Percentiles rank a stretch among this genome's conserved stretches.
These are phyloP conservation scores for Marmota monax DNA, from an alignment of 2,113 vertebrate species.

Conservation along the genomic window DNA sequence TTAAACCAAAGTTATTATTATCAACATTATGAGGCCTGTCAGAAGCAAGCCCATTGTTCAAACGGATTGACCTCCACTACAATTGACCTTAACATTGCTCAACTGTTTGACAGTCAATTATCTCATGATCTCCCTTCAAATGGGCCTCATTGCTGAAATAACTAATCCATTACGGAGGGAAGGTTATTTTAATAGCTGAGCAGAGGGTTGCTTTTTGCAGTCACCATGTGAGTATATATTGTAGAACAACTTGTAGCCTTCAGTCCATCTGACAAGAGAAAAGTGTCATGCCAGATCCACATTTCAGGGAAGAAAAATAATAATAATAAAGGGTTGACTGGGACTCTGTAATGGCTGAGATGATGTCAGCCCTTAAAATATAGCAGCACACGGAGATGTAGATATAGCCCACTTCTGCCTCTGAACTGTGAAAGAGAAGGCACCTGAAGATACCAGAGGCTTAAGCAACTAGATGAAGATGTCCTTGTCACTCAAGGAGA, in stretches of 20 bases:
- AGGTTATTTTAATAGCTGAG: conserved; percentile 85
- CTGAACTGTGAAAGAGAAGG: not conserved
- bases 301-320: not conserved
- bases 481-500: not conserved
- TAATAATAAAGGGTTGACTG: not conserved
- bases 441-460: not conserved
- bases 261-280: conserved; percentile 53
- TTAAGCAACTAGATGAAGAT: not conserved
- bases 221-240: conserved; percentile 56
- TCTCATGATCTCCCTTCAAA: conserved; percentile 87
- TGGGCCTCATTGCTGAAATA: conserved; percentile 85
- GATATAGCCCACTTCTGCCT: not conserved
- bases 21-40: conserved; percentile 86
- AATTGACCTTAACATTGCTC: conserved; percentile 88
- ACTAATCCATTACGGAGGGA: conserved; percentile 85
- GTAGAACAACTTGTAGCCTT: conserved; percentile 61
- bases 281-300: not conserved
- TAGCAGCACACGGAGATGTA: not conserved
- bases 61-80: conserved; percentile 85
- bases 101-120: conserved; percentile 89
- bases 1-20: conserved; percentile 85
- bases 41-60: conserved; percentile 84
- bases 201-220: conserved; percentile 72
- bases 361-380: conserved; percentile 54
- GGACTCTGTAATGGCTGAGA: conserved; percentile 5